phyloP scores from a whole-genome alignment of 2,113 vertebrate species.

The Nothobranchius kuhntae region DNA sequence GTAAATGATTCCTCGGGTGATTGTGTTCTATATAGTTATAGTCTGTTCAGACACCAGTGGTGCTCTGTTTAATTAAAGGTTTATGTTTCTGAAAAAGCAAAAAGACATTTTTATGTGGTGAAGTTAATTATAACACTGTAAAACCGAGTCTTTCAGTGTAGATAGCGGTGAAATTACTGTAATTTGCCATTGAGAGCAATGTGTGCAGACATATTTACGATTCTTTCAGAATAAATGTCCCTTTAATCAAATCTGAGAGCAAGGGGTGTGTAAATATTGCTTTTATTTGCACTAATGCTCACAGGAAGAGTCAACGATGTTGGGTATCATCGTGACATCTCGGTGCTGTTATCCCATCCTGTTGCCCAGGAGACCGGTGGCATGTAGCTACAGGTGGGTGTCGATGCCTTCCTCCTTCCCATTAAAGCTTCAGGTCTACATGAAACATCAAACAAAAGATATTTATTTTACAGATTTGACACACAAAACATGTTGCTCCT shows the following conservation, averaged over 20 bases:
- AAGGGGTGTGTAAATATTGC: conserved; percentile 8
- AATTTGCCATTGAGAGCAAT: conserved; percentile 2
- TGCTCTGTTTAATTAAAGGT: conserved; percentile 2
- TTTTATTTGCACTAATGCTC: conserved; percentile 22
- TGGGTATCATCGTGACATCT: conserved; percentile 52
- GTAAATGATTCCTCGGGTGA: too few relatives aligned
- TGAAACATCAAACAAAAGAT: conserved; percentile 50
- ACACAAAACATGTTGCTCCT: neutral
- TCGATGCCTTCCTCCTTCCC: conserved; percentile 48
- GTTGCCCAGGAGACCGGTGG: conserved; percentile 67
- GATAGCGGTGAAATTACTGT: neutral
- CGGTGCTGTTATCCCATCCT: conserved; percentile 49
- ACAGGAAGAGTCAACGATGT: conserved; percentile 31
- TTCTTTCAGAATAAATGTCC: neutral
- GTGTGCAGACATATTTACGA: neutral
- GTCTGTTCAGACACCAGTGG: conserved; percentile 29
- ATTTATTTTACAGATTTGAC: neutral
- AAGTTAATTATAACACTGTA: neutral
- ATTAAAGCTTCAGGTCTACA: conserved; percentile 44
- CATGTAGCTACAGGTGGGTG: conserved; percentile 63
- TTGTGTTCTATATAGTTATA: too few relatives aligned
- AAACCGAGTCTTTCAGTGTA: neutral
- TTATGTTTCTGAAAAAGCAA: too few relatives aligned
- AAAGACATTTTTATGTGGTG: neutral
- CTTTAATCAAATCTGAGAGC: conserved; percentile 22